Evolutionary conservation across 2,797 vertebrate species (phyloP), one percentile per base, ranked within the genome.

Genomic region (Catharus ustulatus): DNA sequence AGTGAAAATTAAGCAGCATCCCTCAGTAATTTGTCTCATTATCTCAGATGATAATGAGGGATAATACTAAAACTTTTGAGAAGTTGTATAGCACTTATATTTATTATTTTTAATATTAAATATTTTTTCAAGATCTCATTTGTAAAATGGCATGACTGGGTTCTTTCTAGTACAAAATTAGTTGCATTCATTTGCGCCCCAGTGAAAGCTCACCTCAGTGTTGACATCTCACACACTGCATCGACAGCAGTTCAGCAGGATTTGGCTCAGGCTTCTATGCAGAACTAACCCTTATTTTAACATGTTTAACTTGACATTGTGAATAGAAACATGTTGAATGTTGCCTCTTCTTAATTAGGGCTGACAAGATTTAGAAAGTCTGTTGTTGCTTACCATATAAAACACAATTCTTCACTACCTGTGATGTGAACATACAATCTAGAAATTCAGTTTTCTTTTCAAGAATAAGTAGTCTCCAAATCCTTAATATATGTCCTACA

Each of bases 391-490:
- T 86, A 69, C 75, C 26, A n/a, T 78, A 13, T 77, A 64, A 87
- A 95, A 32, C 62, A 55, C 83, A 93, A 32, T 64, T 27, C 27
- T 55, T 77, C 6, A 24, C 27, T 66, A n/a, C 13, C 23, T 67
- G 55, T 64, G 45, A n/a, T 63, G 54, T 69, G 34, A 61, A 51
- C 8, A 66, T 76, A 67, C 15, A 88, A 75, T 74, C 29, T 87
- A 91, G 64, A 92, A 90, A 94, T 93, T 95, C 38, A 20, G 32
- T 90, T 91, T 96, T 58, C 49, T 58, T 69, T 92, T 74, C 68
- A 91, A 87, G 82, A 95, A 66, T 71, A 96, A 96, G 82, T 67
- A 68, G 36, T 66, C 80, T 93, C 80, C 77, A 94, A 84, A 89
- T 83, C 58, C 34, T 94, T 34, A 38, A 38, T 45, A 22, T 83